Evolutionary conservation across 2,888 invertebrate species (phyloP), one percentile per base, ranked within the genome.

Genomic region (Ferdinandea cuprea): DNA sequence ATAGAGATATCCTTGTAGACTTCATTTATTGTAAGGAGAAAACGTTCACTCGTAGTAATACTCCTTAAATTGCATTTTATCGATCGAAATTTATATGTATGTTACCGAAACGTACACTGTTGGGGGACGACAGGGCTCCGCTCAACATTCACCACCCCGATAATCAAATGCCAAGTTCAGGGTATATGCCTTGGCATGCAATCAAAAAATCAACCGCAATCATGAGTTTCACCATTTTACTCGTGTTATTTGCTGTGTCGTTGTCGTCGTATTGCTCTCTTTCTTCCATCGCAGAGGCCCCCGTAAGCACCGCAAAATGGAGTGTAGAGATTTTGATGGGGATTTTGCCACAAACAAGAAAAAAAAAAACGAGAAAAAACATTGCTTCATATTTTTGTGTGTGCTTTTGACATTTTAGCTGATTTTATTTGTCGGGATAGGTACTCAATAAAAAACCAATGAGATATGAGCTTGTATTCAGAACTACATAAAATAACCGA

Each of bases 161-260:
- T 65, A 81, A 81, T 76, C 81, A 66, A 76, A 76, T 76, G 69
- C 76, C 80, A 65, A 76, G 76, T 81, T 65, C 74, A 76, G 69
- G 52, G 74, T 69, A 44, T 69, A 69, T 66, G 52, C 63, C 46
- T 65, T 71, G 81, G 76, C 81, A 76, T 69, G 81, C 76, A 81
- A 76, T 81, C 81, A 81, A 81, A 76, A 81, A 76, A 81, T 76
- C 80, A 81, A 81, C 74, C 80, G 76, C 76, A 81, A 76, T 81
- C 80, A 76, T 71, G 69, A 54, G 59, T 50, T 59, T 25, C 50
- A 61, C 21, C 66, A 32, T 69, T 77, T 56, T 48, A 37, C 46
- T 54, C 42, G n/a, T 50, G 37, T 52, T 56, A 17, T 59, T 76
- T 66, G 59, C 28, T 71, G 30, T 35, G 42, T 42, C 42, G 9